Base-by-base conservation (phyloP, 2,888 invertebrate species). In the Drosophila suboccidentalis region DNA sequence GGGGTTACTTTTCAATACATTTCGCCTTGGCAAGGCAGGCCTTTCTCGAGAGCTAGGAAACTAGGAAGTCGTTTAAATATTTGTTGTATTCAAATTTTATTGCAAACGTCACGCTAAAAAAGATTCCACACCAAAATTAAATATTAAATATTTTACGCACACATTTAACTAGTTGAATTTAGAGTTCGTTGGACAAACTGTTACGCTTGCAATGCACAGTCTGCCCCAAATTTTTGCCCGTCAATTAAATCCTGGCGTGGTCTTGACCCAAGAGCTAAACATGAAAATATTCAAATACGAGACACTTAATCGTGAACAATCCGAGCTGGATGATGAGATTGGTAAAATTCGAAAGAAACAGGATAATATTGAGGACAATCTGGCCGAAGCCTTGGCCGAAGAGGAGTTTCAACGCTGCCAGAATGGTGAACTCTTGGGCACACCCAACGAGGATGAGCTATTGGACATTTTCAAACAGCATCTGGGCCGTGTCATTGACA, bases 321-420 rank as follows among this genome's bases (percentile, higher is more conserved):
- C 17, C 13, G 61, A 74, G 3, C 17, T 87, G 43, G 80, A 87
- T 13, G 10, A 15, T 9, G 82, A 75, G 1, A 55, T 84, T 8
- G 10, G 3, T 1, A 26, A 5, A 2, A 46, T 84, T n/a, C 82
- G 85, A 13, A 64, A 71, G 44, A 59, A 82, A 9, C 84, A 78
- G 58, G 70, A 72, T 3, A 60, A 50, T 3, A 66, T 72, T n/a
- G 84, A 84, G 50, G 72, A 87, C 17, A 51, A 61, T 43, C 39
- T 84, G 4, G 82, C 84, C 22, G 84, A 84, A n/a, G 72, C 71
- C 0, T 17, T 82, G 61, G 82, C 87, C 49, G 84, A 85, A 15
- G 69, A 82, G 8, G 84, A 84, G 6, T 80, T 78, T 1, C 80
- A 82, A 26, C 75, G 71, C 9, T 78, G 57, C 1, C 26, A 80